Base-by-base conservation (phyloP, 1,140 invertebrate species). In the Cotesia vestalis region DNA sequence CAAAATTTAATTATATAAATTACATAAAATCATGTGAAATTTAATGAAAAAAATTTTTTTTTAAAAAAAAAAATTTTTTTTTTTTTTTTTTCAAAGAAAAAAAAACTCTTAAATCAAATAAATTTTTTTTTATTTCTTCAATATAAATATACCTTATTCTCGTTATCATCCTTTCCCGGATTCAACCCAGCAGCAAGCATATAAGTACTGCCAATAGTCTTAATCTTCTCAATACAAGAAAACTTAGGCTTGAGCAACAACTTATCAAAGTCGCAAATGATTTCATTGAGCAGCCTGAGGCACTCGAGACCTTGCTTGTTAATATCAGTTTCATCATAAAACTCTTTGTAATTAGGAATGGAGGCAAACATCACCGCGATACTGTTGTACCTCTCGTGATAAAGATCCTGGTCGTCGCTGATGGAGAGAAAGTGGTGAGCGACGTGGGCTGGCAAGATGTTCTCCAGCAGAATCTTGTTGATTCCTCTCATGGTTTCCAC, bases 221-320 rank as follows among this genome's bases (percentile, higher is more conserved):
- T 99, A 61, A 99, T 99, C 85, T 99, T 99, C 86, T 99, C 98
- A 73, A 99, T 96, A 73, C 94, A 92, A 76, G 94, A 96, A 86
- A 96, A 99, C 80, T 97, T 97, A 0, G 95, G 95, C 80, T 98
- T 97, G 6, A 96, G 84, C n/a, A 98, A 83, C 11, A 98, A 84
- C 91, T 98, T 96, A 85, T 99, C 98, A 87, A 99, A 99, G 84
- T 99, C 98, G 78, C 96, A 98, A 71, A 99, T 98, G 73, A 99
- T 99, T 88, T 99, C 98, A 83, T 99, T 99, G 0, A 99, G 88
- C 12, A 99, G 88, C 69, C 97, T 86, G 57, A 99, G 84, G 84
- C 97, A 99, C 83, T 99, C 98, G 6, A 99, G 85, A 0, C 98
- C 98, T 86, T 98, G 96, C 80, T 98, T 97, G 81, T 96, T 98